These are phyloP conservation scores for Dolichopus griseipennis DNA, from an alignment of 2,888 invertebrate species.

Conservation along the genomic window DNA sequence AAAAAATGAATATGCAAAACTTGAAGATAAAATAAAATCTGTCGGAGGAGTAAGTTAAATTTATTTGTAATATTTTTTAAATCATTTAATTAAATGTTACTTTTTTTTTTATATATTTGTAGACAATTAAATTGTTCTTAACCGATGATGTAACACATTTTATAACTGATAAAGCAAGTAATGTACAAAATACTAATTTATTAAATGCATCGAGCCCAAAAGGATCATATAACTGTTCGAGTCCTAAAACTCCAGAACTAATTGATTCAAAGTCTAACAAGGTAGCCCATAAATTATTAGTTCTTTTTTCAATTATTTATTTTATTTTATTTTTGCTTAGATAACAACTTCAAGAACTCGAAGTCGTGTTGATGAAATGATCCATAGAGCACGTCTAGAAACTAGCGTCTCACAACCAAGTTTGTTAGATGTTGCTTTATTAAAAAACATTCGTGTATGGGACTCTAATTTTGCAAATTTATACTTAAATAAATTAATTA, in stretches of 20 bases:
- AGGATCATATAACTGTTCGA: slow-evolving; percentile 18
- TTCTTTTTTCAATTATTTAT: not conserved
- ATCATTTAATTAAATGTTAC: not conserved
- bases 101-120: not conserved
- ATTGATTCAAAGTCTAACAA: too few relatives aligned
- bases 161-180: slow-evolving; percentile 35
- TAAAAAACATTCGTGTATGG: slow-evolving; percentile 41
- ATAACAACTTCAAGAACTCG: slow-evolving; percentile 15
- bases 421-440: slow-evolving; percentile 1
- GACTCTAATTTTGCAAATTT: slow-evolving; percentile 51
- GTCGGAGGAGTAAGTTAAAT: not conserved
- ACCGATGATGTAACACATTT: slow-evolving; percentile 41
- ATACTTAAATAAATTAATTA: slow-evolving; percentile 56
- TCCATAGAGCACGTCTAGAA: slow-evolving; percentile 55
- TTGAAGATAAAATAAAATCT: not conserved
- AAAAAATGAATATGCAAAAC: not conserved
- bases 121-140: slow-evolving; percentile 36
- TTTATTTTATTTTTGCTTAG: slow-evolving; percentile 15
- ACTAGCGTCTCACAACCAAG: slow-evolving; percentile 13
- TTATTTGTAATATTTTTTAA: not conserved
- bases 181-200: not conserved
- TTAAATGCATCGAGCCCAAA: not conserved
- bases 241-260: slow-evolving; percentile 14
- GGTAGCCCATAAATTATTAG: too few relatives aligned
- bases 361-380: slow-evolving; percentile 71